These are phyloP conservation scores for Adineta ricciae DNA, from an alignment of 2,888 invertebrate species.

Conservation along the genomic window DNA sequence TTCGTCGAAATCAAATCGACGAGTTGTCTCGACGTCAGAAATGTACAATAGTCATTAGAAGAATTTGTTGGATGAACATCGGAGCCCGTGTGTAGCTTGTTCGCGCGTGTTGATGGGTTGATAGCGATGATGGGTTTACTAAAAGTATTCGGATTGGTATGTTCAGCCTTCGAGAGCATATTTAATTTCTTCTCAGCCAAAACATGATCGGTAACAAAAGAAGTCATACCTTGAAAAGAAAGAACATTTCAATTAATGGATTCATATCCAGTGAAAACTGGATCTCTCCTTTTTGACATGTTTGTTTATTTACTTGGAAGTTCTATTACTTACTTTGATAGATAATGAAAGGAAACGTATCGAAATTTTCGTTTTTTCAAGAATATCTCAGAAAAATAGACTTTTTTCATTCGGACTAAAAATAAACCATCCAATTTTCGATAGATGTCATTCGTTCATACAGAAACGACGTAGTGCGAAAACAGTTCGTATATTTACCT, in stretches of 20 bases:
- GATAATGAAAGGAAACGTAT: no score
- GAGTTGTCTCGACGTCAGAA: neutral
- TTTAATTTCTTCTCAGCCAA: neutral
- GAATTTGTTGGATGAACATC: no score
- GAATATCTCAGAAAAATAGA: no score
- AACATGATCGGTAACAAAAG: neutral
- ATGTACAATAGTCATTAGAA: neutral
- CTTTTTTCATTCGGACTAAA: no score
- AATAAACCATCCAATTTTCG: no score
- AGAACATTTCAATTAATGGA: neutral
- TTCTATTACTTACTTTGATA: neutral
- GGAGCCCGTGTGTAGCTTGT: no score
- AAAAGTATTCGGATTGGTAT: neutral
- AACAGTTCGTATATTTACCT: neutral
- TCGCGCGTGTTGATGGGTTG: no score
- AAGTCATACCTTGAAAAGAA: neutral
- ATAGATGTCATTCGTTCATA: neutral
- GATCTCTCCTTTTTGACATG: no score
- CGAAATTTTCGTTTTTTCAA: no score
- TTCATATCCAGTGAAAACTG: no score
- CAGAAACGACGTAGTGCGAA: neutral
- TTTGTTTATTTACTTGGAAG: neutral
- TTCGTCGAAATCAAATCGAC: neutral
- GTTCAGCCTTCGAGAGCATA: neutral
- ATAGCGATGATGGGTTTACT: no score